These are phyloP conservation scores for Chrysotoxum bicinctum DNA, from an alignment of 2,888 invertebrate species.

Conservation along the genomic window DNA sequence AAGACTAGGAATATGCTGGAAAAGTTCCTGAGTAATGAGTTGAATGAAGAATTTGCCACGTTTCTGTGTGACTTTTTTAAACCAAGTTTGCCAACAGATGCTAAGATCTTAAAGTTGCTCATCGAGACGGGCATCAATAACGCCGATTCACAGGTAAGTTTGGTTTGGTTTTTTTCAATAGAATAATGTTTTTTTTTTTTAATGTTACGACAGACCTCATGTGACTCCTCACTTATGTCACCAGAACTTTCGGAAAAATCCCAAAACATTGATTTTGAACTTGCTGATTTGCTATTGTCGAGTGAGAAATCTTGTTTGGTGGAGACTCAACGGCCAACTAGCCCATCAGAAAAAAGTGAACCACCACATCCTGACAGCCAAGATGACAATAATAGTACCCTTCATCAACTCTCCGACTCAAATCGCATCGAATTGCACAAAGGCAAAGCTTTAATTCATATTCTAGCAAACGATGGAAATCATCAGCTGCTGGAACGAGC, in stretches of 20 bases:
- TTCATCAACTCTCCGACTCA: constrained; percentile 80
- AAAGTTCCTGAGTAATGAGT: constrained; percentile 81
- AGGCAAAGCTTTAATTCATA: constrained; percentile 88
- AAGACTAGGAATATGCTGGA: constrained; percentile 80
- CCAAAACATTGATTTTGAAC: constrained; percentile 81
- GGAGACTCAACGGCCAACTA: constrained; percentile 80
- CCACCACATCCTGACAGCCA: constrained; percentile 79
- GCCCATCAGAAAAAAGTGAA: constrained; percentile 81
- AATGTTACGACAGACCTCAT: constrained; percentile 77
- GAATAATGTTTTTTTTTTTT: background rate
- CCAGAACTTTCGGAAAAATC: constrained; percentile 81
- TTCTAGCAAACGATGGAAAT: constrained; percentile 89
- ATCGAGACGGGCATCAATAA: constrained; percentile 88
- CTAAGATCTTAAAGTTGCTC: constrained; percentile 87
- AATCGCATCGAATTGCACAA: constrained; percentile 82
- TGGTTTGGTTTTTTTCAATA: background rate
- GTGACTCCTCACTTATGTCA: constrained; percentile 81
- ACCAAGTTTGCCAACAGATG: constrained; percentile 86
- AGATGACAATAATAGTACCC: constrained; percentile 80
- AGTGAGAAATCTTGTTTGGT: constrained; percentile 81
- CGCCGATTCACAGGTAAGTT: constrained; percentile 78
- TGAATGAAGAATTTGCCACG: constrained; percentile 80
- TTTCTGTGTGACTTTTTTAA: constrained; percentile 83
- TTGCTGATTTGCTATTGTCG: constrained; percentile 80
- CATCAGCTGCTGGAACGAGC: constrained; percentile 86